Base-by-base conservation (phyloP, 2,797 vertebrate genomes). In the Halcyon chelicuti region DNA sequence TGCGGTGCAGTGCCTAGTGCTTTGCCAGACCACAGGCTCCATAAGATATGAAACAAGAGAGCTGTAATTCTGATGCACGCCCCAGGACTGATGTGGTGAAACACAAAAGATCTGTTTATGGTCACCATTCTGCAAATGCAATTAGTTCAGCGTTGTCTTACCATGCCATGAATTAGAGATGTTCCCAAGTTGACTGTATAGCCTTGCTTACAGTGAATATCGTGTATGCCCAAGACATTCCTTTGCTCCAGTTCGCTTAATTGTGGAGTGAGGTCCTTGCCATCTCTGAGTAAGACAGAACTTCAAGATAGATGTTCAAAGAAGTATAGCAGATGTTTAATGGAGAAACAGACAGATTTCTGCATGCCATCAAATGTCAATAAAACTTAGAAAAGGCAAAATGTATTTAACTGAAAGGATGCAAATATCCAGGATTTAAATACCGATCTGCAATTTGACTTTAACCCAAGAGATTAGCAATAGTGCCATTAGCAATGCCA, bases 261-360 rank as follows among this genome's bases (percentile, higher is more conserved):
- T 54, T 90, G 71, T 62, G 73, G 44, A 67, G 70, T 63, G 29
- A 87, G 23, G 77, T 93, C 79, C 60, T 14, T 70, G 29, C 39
- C 11, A 15, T 51, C 52, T 77, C 66, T 7, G 17, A 77, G n/a
- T 46, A 71, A 92, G 71, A 54, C 3, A 37, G 37, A 77, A 70
- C 79, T 84, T 88, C 39, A 74, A 19, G 62, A 86, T 12, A 84
- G 52, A 74, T 82, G 70, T 44, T 82, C n/a, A 74, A 92, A 84
- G 35, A 57, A 58, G 37, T 26, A 29, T 15, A 91, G 67, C 80
- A 95, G 83, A 87, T 91, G 90, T 89, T 88, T 93, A 77, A 93
- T 90, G 74, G 76, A 93, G 63, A 85, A 90, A 67, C 26, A 90
- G 62, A 68, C 55, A 80, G 71, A 85, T 79, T 87, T 68, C 71